Conservation (phyloP, 2,113 vertebrate genomes). For the Picathartes gymnocephalus region DNA sequence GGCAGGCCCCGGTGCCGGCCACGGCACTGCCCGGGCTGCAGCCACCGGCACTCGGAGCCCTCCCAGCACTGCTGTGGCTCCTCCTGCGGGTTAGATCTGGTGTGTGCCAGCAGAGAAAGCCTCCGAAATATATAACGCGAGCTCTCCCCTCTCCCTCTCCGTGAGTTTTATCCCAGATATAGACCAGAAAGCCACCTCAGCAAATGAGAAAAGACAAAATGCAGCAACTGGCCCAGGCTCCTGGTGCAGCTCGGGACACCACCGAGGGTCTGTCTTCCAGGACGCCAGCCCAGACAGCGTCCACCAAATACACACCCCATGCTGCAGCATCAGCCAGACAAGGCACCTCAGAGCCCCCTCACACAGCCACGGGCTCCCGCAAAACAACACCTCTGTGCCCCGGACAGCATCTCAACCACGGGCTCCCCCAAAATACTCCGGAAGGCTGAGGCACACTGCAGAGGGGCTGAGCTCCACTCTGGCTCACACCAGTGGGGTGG, state of each 20-base stretch:
- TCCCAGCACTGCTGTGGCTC: rapidly evolving
- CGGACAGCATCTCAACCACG: rapidly evolving
- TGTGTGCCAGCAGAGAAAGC: neutral
- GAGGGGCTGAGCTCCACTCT: neutral
- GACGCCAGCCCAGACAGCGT: rapidly evolving
- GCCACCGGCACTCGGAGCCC: neutral
- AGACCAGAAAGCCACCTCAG: neutral
- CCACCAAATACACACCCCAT: rapidly evolving
- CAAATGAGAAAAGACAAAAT: neutral
- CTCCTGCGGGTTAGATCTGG: rapidly evolving
- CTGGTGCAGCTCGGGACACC: neutral
- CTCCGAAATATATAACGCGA: neutral
- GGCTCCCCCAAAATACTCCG: neutral
- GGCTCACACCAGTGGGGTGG: neutral
- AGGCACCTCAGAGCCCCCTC: neutral
- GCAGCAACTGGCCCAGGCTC: neutral
- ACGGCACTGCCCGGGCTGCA: rapidly evolving
- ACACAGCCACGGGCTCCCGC: rapidly evolving
- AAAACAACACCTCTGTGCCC: neutral
- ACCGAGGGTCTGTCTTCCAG: neutral
- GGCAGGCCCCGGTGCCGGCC: neutral
- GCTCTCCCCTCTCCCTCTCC: neutral
- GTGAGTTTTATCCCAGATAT: neutral
- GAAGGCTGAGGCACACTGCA: neutral
- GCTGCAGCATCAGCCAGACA: rapidly evolving